Evolutionary conservation across 2,888 invertebrate species (phyloP), one percentile per base, ranked within the genome.

Genomic region (Zaprionus lineosus): DNA sequence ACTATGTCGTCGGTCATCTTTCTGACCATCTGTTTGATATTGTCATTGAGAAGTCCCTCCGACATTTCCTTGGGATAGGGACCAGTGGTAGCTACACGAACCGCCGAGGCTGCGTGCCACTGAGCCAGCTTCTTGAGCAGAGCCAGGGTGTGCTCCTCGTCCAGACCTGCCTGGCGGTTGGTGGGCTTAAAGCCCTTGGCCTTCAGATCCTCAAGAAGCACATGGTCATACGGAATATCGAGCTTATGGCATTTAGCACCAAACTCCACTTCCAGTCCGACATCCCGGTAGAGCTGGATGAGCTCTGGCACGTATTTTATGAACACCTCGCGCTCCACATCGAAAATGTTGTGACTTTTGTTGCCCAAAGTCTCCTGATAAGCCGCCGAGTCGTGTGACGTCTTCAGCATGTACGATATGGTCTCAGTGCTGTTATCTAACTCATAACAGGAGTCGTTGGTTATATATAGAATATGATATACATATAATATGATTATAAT

Each of bases 21-120:
- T 2, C 6, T 9, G 12, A 60, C 48, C n/a, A 62, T 16, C 0
- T n/a, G 4, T 24, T 47, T 65, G 2, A 34, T 28, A 2, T 65
- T 53, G 0, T 74, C 59, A 1, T 28, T 51, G 1, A 76, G 57
- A 2, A 69, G 14, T 1, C 69, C 65, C 0, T 19, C 9, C 0
- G 34, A 26, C 9, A 69, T 41, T 0, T 43, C 7, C 0, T 8
- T 26, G 0, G 73, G 74, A 61, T 76, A 87, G 0, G 43, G 26
- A 8, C 86, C 87, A 24, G 55, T 71, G 2, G 50, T 61, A 2
- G 50, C 73, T 2, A 73, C 70, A 2, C 79, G 61, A 7, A 82
- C 84, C 0, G 82, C 88, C 1, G 88, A 87, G 0, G 87, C 86
- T 0, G 88, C 88, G 74, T 88, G 88, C 67, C 86, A 88, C 51